phyloP scores from a whole-genome alignment of 2,888 invertebrate genomes.

The Diachrysia chrysitis region DNA sequence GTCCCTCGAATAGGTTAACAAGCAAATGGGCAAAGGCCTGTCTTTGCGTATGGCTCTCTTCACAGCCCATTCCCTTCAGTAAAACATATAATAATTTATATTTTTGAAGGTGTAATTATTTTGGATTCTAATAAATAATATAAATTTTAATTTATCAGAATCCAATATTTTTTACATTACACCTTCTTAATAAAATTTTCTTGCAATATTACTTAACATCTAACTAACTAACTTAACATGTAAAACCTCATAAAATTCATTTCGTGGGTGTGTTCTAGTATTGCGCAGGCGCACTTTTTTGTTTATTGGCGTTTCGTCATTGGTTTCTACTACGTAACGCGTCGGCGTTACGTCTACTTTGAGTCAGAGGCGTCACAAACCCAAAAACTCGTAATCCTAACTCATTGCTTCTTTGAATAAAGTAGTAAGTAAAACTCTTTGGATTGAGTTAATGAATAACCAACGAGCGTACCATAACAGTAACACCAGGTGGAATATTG shows the following conservation, averaged over 20 bases:
- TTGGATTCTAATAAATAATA: too few species aligned
- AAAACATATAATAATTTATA: too few species aligned
- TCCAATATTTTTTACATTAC: too few species aligned
- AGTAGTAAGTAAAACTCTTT: not conserved
- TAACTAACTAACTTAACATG: not conserved
- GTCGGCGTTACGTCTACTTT: not conserved
- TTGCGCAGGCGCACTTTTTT: conserved; percentile 7
- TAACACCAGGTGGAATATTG: not conserved
- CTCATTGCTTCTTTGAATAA: not conserved
- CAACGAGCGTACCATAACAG: not conserved
- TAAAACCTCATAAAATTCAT: not conserved
- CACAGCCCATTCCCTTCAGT: too few species aligned
- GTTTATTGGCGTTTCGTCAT: conserved; percentile 3
- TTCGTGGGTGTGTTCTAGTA: not conserved
- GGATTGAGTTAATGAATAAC: not conserved
- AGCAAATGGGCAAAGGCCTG: too few species aligned
- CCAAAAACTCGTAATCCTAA: not conserved
- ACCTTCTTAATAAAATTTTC: too few species aligned
- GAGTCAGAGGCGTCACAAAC: not conserved
- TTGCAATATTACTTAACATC: too few species aligned
- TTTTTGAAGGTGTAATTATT: too few species aligned
- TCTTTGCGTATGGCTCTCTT: too few species aligned
- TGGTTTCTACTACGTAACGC: conserved; percentile 1
- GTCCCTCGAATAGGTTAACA: too few species aligned
- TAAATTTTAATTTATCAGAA: too few species aligned